Conservation (phyloP, 2,113 vertebrate genomes). For the Takifugu bimaculatus region DNA sequence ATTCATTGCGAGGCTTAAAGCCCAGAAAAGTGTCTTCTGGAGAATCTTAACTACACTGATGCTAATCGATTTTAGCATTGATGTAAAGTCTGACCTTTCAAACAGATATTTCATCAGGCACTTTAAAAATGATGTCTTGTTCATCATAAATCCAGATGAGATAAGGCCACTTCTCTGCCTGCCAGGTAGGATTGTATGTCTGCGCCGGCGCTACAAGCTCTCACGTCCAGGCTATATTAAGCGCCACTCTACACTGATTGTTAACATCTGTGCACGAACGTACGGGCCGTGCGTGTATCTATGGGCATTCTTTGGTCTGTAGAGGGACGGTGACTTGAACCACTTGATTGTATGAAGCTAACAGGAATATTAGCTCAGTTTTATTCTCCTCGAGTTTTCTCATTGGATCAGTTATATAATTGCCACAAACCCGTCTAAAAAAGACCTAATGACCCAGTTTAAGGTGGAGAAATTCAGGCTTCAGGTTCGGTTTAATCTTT, state of each 20-base stretch:
- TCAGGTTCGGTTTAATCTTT: background rate
- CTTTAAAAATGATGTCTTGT: slow-evolving; percentile 46
- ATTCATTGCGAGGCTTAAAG: too few relatives aligned
- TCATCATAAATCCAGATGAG: slow-evolving; percentile 46
- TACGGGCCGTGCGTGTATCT: slow-evolving; percentile 9
- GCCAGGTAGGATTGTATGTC: slow-evolving; percentile 55
- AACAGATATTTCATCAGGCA: slow-evolving; percentile 28
- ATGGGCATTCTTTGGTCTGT: slow-evolving; percentile 7
- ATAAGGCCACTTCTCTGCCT: slow-evolving; percentile 40
- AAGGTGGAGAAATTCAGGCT: too few relatives aligned
- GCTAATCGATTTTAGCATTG: background rate
- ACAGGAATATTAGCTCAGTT: too few relatives aligned
- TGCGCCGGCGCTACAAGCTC: slow-evolving; percentile 44
- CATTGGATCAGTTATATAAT: too few relatives aligned
- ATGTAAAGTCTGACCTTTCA: slow-evolving; percentile 51
- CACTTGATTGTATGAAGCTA: too few relatives aligned
- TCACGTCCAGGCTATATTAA: slow-evolving; percentile 64
- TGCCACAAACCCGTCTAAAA: too few relatives aligned
- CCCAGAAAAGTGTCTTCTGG: too few relatives aligned
- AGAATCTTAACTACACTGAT: too few relatives aligned
- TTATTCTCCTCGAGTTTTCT: too few relatives aligned
- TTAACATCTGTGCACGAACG: slow-evolving; percentile 67
- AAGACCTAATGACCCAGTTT: too few relatives aligned
- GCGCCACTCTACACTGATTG: slow-evolving; percentile 59
- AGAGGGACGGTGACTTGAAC: slow-evolving; percentile 49